Base-by-base conservation (phyloP, 2,113 vertebrate species). In the Aphyosemion australe region DNA sequence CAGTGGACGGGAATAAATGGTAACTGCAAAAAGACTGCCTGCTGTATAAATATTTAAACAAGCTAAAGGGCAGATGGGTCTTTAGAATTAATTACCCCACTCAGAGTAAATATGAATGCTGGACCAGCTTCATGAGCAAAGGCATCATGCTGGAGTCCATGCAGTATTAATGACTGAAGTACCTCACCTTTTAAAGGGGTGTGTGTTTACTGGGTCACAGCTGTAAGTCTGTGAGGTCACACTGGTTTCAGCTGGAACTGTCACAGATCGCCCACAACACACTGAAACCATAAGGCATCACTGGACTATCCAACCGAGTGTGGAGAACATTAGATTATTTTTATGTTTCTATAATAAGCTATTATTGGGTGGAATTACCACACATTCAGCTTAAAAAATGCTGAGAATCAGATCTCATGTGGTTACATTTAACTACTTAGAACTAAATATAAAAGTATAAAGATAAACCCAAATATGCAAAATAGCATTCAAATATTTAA, bases 21-120 rank as follows among this genome's bases (percentile, higher is more conserved):
- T 49, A 54, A 55, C 47, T 55, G 48, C 69, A 74, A 64, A 84
- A 79, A 85, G 46, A 72, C 46, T 55, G 62, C 68, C 66, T 74
- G 80, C 71, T 71, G 72, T 54, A 87, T 93, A 82, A 92, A 93
- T 94, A 90, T 90, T 93, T 93, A 87, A 94, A 77, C 63, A 87
- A 74, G 75, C 46, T 65, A 90, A 93, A 93, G 91, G 88, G 82
- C 88, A 90, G 82, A 88, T 84, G 69, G 76, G 77, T 87, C 76
- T 88, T 91, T 83, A 68, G 82, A 92, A 92, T 91, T 91, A 92
- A 91, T 92, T 88, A 88, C 84, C 65, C 73, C 26, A 51, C 83
- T 83, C 62, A 69, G 71, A 83, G 79, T 91, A 88, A 88, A 90
- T 88, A 89, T 88, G 84, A 90, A 84, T 80, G 79, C 86, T 82